Conservation (phyloP, 1,140 invertebrate genomes). For the Caenorhabditis inopinata region DNA sequence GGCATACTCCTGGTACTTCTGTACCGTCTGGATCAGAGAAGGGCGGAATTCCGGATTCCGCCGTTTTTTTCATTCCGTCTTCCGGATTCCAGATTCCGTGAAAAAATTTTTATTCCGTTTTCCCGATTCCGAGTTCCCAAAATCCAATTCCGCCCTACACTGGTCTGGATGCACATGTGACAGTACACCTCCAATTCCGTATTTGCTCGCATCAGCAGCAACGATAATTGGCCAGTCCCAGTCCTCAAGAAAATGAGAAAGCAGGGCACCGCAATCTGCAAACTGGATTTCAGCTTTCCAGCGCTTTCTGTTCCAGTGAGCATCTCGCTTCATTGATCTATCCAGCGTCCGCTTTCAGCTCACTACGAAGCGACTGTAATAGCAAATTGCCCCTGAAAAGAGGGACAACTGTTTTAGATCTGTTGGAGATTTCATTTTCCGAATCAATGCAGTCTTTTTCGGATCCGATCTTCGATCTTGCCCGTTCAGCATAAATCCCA, state of each 20-base stretch:
- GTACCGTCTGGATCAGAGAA: slow-evolving; percentile 69
- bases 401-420: slow-evolving; percentile 43
- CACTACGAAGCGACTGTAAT: slow-evolving; percentile 42
- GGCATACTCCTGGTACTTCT: slow-evolving; percentile 70
- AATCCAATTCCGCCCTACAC: too few relatives aligned
- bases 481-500: slow-evolving; percentile 11
- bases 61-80: slow-evolving; percentile 71
- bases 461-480: slow-evolving; percentile 23
- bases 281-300: slow-evolving; percentile 5
- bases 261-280: slow-evolving; percentile 53
- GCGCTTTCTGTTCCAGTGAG: not conserved
- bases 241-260: slow-evolving; percentile 66
- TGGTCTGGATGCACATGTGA: slow-evolving; percentile 67
- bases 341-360: slow-evolving; percentile 32
- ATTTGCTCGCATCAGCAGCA: slow-evolving; percentile 68
- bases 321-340: slow-evolving; percentile 19
- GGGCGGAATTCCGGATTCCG: too few relatives aligned
- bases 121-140: slow-evolving; percentile 51
- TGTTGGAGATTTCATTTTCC: slow-evolving; percentile 45
- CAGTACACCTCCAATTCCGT: slow-evolving; percentile 69
- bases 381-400: slow-evolving; percentile 52
- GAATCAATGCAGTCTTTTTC: slow-evolving; percentile 38
- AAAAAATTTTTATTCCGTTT: slow-evolving; percentile 71
- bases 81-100: slow-evolving; percentile 50
- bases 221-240: slow-evolving; percentile 64